Conservation (phyloP, 2,797 vertebrate genomes). For the Tolypeutes matacus region DNA sequence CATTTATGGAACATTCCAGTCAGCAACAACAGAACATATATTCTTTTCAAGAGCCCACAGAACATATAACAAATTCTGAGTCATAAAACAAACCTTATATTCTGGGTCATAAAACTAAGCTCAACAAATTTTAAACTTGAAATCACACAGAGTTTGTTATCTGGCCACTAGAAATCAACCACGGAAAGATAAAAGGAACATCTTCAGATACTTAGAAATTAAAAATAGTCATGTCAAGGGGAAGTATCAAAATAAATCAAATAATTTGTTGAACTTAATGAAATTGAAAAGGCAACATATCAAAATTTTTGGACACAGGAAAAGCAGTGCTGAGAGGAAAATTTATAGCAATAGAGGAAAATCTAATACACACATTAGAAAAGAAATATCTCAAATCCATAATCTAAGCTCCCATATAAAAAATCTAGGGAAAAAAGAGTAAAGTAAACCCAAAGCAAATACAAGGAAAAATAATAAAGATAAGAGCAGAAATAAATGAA, state of each 20-base stretch:
- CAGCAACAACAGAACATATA: not conserved
- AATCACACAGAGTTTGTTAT: not conserved
- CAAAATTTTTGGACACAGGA: too few species aligned
- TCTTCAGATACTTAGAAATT: not conserved
- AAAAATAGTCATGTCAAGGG: not conserved
- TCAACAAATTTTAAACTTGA: not conserved
- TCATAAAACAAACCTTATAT: not conserved
- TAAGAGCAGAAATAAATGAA: too few species aligned
- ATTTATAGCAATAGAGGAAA: too few species aligned
- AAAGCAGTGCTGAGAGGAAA: too few species aligned
- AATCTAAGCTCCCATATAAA: too few species aligned
- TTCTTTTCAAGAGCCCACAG: not conserved
- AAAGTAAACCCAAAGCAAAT: too few species aligned
- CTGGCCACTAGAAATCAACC: not conserved
- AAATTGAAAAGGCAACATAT: not conserved
- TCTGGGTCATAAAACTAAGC: not conserved
- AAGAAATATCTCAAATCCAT: too few species aligned
- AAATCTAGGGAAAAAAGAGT: too few species aligned
- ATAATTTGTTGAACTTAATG: not conserved
- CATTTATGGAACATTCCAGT: too few species aligned
- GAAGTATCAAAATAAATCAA: not conserved
- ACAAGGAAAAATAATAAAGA: too few species aligned
- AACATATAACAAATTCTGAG: not conserved
- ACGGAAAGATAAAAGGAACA: not conserved
- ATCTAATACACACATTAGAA: too few species aligned